Evolutionary conservation across 1,140 invertebrate species (phyloP), one percentile per base, ranked within the genome.

Genomic region (Limonius californicus): DNA sequence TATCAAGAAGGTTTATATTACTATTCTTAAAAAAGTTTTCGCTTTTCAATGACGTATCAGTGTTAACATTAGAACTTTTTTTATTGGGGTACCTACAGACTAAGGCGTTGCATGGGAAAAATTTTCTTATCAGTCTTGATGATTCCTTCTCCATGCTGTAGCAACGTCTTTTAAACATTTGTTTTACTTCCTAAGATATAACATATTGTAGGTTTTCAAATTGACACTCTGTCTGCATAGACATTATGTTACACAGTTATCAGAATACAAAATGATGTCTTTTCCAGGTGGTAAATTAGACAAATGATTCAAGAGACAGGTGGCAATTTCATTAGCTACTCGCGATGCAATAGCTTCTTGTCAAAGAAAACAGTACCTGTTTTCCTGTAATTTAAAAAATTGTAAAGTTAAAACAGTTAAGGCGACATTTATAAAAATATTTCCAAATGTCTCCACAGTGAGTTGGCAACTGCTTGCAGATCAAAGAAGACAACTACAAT

Each of bases 211-310:
- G n/a, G n/a, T n/a, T n/a, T n/a, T n/a, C n/a, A n/a, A n/a, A n/a
- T n/a, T n/a, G n/a, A n/a, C n/a, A n/a, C n/a, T n/a, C n/a, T n/a
- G n/a, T n/a, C n/a, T n/a, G n/a, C n/a, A n/a, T n/a, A n/a, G n/a
- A n/a, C n/a, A n/a, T n/a, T n/a, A n/a, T 27, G 23, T 27, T 39
- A 39, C 35, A 14, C 77, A 79, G 65, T 78, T 80, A 45, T 75
- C 73, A 18, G 70, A 71, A 57, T 71, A 73, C 50, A 72, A 70
- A 58, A 69, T 62, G 8, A 74, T 30, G n/a, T 70, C 54, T 8
- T 63, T 42, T 18, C 61, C 61, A 12, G 64, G 47, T 42, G 14
- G 12, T 45, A 59, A 14, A 20, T 11, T 11, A 16, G 68, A 18
- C 61, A 70, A 47, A 66, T 63, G 70, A 15, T 50, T 50, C 7